Evolutionary conservation across 2,888 invertebrate genomes (phyloP), one percentile per base, ranked within the genome.

Genomic region (Sericinus montela): DNA sequence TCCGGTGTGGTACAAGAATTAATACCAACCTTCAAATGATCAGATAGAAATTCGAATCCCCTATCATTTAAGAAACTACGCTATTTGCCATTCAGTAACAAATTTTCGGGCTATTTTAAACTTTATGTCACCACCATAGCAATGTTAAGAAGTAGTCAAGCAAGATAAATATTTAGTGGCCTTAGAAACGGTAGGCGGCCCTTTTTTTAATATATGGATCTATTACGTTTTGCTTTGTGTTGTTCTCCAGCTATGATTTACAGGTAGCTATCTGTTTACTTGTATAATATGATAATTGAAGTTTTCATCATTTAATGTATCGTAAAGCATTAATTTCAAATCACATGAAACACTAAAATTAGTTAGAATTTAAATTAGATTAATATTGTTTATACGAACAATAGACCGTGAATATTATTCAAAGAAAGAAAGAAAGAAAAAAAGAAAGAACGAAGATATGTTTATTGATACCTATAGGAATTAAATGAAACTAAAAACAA

Each of bases 121-220:
- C 71, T 63, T 54, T 72, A 69, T 30, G 0, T 1, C 51, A 1
- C 51, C 16, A 60, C 35, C 15, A 63, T 70, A 75, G 64, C 57
- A 60, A 60, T 53, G 45, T 55, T 53, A 39, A 30, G 28, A 9
- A 39, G 35, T 48, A 46, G 42, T 49, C 25, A 52, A 50, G 53
- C 51, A 51, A 49, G 56, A 58, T 55, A 43, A 62, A 60, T 53
- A 49, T 50, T 54, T 43, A 48, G 48, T 60, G 56, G 59, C 49
- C 46, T 58, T 48, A 56, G 54, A 57, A 58, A 57, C 56, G 56
- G 61, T 56, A 58, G 67, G 56, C 60, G 73, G 73, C 76, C 74
- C 76, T 77, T 80, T 75, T 67, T 75, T 74, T 69, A 76, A 75
- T 75, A 75, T 80, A 77, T 81, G 79, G 81, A 77, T 83, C 80